Base-by-base conservation (phyloP, 2,888 invertebrate species). In the Athalia cordata region DNA sequence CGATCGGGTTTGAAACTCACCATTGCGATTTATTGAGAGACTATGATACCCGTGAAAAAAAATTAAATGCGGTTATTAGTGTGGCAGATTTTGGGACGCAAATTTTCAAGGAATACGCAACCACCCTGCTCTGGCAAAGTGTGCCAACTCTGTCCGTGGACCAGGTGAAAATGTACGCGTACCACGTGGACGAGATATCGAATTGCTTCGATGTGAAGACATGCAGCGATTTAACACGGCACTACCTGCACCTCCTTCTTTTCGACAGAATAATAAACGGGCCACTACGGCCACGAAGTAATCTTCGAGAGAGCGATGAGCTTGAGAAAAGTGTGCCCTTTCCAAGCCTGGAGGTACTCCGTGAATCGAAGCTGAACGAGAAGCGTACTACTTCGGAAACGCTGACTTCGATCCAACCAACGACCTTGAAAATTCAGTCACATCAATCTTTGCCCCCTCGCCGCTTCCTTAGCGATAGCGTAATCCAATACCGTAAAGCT, bases 251-350 rank as follows among this genome's bases (percentile, higher is more conserved):
- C 68, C 81, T 82, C 43, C 65, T 79, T 47, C 49, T 77, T 70
- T 81, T 82, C 76, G 79, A 80, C 62, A 79, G 80, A 81, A 78
- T 82, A 77, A 80, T 82, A 79, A 79, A 81, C 47, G 72, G 72
- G 3, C 57, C n/a, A 59, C 29, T 29, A 29, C 13, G n/a, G 13
- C 59, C 45, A 9, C 57, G 72, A 8, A 52, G 50, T 11, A 55
- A 55, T 68, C 9, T 68, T 0, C 68, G 6, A 15, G 57, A 47
- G 45, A 72, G 47, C 13, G 57, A 57, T 11, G 72, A 72, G 8
- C 72, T 59, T 15, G 72, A 72, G 15, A 15, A 15, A 59, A 72
- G 52, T 59, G 29, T 47, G 59, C 47, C 72, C 2, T 72, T 72
- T 64, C 43, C 64, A 52, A 65, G 65, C 11, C 45, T 57, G 15